phyloP scores from a whole-genome alignment of 1,140 invertebrate genomes.

The Planococcus citri region DNA sequence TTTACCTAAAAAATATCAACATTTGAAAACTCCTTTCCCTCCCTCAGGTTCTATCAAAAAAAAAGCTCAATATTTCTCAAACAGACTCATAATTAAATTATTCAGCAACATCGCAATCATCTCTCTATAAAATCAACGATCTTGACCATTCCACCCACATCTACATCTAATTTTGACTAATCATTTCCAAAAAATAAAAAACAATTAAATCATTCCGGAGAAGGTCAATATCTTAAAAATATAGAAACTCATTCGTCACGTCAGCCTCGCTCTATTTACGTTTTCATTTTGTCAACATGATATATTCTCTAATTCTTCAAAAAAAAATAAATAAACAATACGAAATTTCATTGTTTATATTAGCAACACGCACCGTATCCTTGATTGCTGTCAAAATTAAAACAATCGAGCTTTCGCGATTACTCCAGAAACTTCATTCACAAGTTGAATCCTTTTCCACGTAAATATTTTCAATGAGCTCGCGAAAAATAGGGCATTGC shows the following conservation, averaged over 20 bases:
- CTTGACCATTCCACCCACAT: too few species aligned
- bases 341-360: background rate
- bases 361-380: background rate
- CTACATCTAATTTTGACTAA: too few species aligned
- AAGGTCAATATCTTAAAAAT: background rate
- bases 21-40: too few species aligned
- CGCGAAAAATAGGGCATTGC: background rate
- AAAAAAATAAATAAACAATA: too few species aligned
- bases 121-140: too few species aligned
- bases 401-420: background rate
- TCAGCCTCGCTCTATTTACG: background rate
- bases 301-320: background rate
- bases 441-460: background rate
- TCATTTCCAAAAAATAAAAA: too few species aligned
- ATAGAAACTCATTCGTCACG: background rate
- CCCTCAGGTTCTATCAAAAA: too few species aligned
- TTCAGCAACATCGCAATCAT: too few species aligned
- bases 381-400: background rate
- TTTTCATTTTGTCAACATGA: background rate
- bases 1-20: too few species aligned
- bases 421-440: background rate
- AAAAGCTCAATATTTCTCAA: too few species aligned
- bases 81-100: too few species aligned
- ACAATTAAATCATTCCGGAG: too few species aligned
- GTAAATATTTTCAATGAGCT: background rate